phyloP scores from a whole-genome alignment of 2,113 vertebrate species.

The Helogale parvula region DNA sequence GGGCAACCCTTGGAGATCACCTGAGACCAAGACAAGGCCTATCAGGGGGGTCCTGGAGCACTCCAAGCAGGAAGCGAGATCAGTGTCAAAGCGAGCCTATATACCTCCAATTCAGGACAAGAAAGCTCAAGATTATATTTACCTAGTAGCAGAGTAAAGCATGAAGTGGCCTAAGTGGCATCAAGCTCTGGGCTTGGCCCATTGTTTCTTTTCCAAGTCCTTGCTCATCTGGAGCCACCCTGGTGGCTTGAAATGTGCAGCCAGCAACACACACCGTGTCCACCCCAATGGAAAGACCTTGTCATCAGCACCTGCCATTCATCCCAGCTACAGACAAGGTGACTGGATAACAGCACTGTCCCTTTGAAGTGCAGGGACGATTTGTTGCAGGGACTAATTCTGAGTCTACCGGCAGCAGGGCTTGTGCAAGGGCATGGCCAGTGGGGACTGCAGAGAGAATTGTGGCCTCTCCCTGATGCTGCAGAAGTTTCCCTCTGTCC shows the following conservation, averaged over 20 bases:
- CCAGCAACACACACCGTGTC: neutral
- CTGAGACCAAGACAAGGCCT: no score
- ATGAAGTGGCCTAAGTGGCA: neutral
- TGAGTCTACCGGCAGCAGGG: neutral
- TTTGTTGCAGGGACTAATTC: conserved; percentile 65
- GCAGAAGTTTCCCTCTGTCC: neutral
- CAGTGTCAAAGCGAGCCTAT: neutral
- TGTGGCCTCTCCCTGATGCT: neutral
- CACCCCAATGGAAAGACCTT: conserved; percentile 68
- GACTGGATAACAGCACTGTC: conserved; percentile 76
- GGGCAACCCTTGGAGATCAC: neutral
- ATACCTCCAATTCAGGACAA: neutral
- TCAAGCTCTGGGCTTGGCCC: neutral
- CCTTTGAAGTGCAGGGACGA: conserved; percentile 69
- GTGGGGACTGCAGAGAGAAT: neutral
- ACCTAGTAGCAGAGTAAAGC: neutral
- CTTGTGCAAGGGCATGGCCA: neutral
- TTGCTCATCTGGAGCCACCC: neutral
- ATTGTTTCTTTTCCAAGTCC: neutral
- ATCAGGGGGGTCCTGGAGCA: neutral
- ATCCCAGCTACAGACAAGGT: conserved; percentile 65
- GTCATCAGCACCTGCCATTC: conserved; percentile 78
- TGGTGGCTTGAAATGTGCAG: conserved; percentile 49
- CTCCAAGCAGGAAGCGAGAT: neutral
- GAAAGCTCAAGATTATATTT: neutral